These are phyloP conservation scores for Drosophila formosana DNA, from an alignment of 2,888 invertebrate genomes.

Conservation along the genomic window DNA sequence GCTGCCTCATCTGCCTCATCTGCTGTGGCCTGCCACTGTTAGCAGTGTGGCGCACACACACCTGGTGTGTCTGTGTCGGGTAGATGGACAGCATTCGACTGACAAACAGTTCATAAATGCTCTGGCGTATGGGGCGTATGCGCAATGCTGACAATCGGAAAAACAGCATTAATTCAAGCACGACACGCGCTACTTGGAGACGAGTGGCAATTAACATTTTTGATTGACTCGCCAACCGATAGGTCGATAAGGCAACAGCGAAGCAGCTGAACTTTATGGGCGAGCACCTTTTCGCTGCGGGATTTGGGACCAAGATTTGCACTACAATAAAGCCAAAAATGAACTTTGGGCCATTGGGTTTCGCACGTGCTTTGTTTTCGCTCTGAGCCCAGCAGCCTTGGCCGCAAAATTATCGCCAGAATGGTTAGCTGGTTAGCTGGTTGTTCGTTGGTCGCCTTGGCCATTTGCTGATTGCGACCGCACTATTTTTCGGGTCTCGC, in stretches of 20 bases:
- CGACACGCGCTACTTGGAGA: background rate
- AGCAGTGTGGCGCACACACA: constrained; percentile 15
- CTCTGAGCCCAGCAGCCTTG: constrained; percentile 3
- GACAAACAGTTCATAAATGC: constrained; percentile 3
- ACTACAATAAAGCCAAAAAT: constrained; percentile 39
- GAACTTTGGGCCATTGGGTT: constrained; percentile 31
- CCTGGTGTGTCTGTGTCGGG: constrained; percentile 6
- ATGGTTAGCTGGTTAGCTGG: constrained; percentile 19
- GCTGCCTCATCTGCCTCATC: background rate
- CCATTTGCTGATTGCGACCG: constrained; percentile 71
- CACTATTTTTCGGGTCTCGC: constrained; percentile 44
- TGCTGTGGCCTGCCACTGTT: constrained; percentile 4
- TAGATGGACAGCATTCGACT: constrained; percentile 3
- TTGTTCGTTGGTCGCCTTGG: constrained; percentile 23
- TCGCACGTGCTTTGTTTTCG: constrained; percentile 53
- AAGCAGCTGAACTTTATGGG: background rate
- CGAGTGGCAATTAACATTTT: constrained; percentile 30
- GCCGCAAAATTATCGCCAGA: constrained; percentile 41
- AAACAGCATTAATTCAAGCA: constrained; percentile 13
- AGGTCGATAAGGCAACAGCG: constrained; percentile 7
- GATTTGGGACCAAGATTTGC: constrained; percentile 26
- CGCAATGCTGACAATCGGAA: background rate
- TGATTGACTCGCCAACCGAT: constrained; percentile 28
- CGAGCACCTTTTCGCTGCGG: constrained; percentile 10
- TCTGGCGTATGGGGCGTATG: background rate